phyloP scores from a whole-genome alignment of 2,797 vertebrate genomes.

The Poecilia gillii region DNA sequence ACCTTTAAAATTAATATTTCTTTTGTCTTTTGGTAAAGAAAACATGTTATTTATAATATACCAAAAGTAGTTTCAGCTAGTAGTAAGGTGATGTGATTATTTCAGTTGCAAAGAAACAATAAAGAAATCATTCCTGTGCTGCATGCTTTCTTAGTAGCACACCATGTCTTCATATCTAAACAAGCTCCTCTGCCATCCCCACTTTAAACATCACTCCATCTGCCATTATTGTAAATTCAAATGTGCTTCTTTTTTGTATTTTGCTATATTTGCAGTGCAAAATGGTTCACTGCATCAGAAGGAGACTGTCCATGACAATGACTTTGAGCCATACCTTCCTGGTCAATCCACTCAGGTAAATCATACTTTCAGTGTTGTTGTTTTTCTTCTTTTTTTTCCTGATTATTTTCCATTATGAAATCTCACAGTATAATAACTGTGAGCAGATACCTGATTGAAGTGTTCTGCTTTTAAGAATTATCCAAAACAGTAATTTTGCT shows the following conservation, averaged over 20 bases:
- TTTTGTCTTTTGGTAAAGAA: constrained; percentile 11
- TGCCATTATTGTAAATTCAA: constrained; percentile 4
- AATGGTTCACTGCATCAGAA: constrained; percentile 98
- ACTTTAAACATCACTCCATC: neutral
- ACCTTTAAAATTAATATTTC: neutral
- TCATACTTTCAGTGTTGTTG: neutral
- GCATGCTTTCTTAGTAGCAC: neutral
- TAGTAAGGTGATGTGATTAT: constrained; percentile 2
- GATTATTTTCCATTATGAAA: neutral
- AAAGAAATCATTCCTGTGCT: neutral
- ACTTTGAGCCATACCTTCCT: constrained; percentile 96
- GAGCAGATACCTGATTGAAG: neutral
- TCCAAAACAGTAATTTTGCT: neutral
- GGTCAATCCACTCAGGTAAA: constrained; percentile 95
- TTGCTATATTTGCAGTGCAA: constrained; percentile 85
- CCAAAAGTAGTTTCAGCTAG: neutral
- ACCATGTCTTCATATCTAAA: neutral
- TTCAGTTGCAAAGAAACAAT: neutral
- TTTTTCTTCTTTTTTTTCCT: neutral
- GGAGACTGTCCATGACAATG: constrained; percentile 93
- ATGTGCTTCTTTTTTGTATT: constrained; percentile 29
- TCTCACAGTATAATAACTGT: constrained; percentile 5
- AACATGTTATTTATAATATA: neutral
- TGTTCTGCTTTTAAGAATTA: neutral
- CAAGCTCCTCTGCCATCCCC: neutral